A percentile compares a stretch with the other conserved stretches of the same genome.
These are phyloP conservation scores for Esox masquinongy DNA, from an alignment of 2,797 vertebrate genomes.

Conservation along the genomic window DNA sequence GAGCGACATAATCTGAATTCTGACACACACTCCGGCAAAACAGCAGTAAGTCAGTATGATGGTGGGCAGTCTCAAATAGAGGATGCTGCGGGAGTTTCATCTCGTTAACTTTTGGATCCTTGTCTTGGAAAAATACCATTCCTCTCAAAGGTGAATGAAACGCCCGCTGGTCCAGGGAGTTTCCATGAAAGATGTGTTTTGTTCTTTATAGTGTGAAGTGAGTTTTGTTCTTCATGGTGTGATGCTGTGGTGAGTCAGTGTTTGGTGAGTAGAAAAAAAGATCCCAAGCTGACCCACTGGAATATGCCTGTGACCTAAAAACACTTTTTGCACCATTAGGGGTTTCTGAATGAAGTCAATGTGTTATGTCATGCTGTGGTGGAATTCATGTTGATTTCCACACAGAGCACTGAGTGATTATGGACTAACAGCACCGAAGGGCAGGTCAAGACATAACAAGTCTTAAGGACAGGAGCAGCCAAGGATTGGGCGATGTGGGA, in stretches of 20 bases:
- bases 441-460: conserved; percentile 2
- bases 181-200: conserved; percentile 1
- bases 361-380: not conserved
- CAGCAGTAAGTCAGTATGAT: not conserved
- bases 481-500: not conserved
- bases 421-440: too few species aligned
- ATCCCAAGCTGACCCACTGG: not conserved
- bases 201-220: not conserved
- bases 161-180: not conserved
- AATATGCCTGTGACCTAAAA: not conserved
- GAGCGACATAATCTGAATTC: conserved; percentile 35
- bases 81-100: not conserved
- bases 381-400: not conserved
- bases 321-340: not conserved
- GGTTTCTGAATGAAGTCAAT: not conserved
- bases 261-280: not conserved
- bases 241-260: not conserved
- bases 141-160: not conserved
- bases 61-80: not conserved
- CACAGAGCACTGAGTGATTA: not conserved
- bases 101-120: conserved; percentile 25
- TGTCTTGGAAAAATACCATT: conserved; percentile 13
- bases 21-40: conserved; percentile 34
- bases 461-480: not conserved
- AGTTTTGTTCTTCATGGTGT: not conserved